phyloP scores from a whole-genome alignment of 1,140 invertebrate genomes.

The Dinoponera quadriceps region DNA sequence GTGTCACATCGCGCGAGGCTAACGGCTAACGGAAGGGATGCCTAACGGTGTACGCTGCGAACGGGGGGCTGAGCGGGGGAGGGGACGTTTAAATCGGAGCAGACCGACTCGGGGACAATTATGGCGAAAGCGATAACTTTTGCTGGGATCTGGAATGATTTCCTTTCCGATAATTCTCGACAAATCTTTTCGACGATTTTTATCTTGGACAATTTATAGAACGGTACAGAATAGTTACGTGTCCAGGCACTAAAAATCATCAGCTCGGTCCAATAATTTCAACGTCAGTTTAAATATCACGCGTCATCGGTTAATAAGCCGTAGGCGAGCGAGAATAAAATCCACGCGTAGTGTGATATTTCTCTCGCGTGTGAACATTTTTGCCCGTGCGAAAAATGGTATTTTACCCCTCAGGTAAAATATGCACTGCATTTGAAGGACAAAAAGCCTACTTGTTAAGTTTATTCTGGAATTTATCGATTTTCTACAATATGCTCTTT shows the following conservation, averaged over 20 bases:
- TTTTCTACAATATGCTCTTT: neutral
- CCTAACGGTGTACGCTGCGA: neutral
- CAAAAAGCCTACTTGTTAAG: too few species aligned
- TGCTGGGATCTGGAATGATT: neutral
- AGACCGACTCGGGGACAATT: neutral
- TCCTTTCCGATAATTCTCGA: neutral
- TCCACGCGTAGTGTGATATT: neutral
- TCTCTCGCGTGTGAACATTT: neutral
- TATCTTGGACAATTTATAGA: neutral
- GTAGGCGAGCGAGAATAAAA: neutral
- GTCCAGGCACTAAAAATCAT: neutral
- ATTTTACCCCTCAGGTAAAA: too few species aligned
- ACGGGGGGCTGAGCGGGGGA: neutral
- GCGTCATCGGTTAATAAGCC: neutral
- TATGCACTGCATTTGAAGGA: too few species aligned
- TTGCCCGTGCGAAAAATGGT: too few species aligned
- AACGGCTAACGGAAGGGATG: conserved; percentile 1
- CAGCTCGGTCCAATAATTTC: neutral
- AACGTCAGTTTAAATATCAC: neutral
- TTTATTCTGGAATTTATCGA: too few species aligned
- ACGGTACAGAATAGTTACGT: neutral
- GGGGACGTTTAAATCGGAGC: neutral
- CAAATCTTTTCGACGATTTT: neutral
- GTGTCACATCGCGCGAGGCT: conserved; percentile 26
- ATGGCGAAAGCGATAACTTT: neutral